Evolutionary conservation across 2,113 vertebrate species (phyloP), one percentile per base, ranked within the genome.

Genomic region (Globicephala melas): DNA sequence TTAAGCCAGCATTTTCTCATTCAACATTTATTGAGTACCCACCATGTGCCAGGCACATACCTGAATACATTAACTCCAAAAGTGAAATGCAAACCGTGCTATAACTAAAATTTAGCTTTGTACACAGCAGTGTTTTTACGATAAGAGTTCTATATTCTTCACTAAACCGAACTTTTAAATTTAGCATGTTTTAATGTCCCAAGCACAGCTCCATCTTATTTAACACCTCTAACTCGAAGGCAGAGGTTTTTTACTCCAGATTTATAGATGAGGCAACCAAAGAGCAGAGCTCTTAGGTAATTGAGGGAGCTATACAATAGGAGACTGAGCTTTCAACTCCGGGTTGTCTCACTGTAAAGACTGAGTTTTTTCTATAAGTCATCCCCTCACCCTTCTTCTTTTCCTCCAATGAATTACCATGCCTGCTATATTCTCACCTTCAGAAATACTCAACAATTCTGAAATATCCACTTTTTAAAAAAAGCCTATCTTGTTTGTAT

Each of bases 1-100:
- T 96, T 87, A 92, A 94, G 55, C 17, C 65, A 97, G 53, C 47
- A 84, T 92, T 81, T 96, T 97, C 82, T 94, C 76, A 96, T 77
- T 96, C 88, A 94, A 50, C 41, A 88, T 91, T 96, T 96, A 97
- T 25, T 92, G 53, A 95, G 38, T 91, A 93, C 18, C 55, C 41
- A 58, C 70, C 73, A 67, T 88, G 70, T 94, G 80, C 53, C 74
- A 96, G 76, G 71, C 65, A 94, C 76, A 96, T 79, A 97, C 93
- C 88, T 95, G 76, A 94, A 93, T 92, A 85, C 25, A 89, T 92
- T 96, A 97, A 89, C 81, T 83, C 38, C 55, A 38, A 92, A 96
- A 89, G 73, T 70, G 38, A 94, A 95, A 92, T 89, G 60, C 36
- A 92, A 96, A 93, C 84, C 93, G 89, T 25, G 17, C 21, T 47